Conservation (phyloP, 2,113 vertebrate genomes). For the Odobenus rosmarus region DNA sequence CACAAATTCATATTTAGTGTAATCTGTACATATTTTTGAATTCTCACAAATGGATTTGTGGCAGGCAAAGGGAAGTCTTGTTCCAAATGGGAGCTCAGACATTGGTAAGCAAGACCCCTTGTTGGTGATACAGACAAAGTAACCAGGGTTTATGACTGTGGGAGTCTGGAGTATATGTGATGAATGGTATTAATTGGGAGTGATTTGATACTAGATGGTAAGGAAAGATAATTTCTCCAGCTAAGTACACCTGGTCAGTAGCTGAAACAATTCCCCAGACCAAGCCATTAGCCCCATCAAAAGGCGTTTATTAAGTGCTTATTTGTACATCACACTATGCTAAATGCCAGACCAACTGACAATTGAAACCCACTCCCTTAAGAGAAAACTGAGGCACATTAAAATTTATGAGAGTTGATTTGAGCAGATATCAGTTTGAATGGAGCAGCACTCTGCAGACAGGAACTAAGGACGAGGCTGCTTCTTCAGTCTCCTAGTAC, state of each 20-base stretch:
- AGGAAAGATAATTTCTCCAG: conserved; percentile 45
- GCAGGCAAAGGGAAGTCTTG: neutral
- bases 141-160: conserved; percentile 77
- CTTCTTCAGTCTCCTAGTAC: neutral
- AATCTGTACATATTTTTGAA: conserved; percentile 29
- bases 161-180: conserved; percentile 61
- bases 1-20: neutral
- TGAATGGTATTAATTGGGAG: conserved; percentile 70
- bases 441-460: rapidly evolving
- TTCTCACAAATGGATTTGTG: conserved; percentile 45
- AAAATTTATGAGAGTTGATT: neutral
- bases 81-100: conserved; percentile 41
- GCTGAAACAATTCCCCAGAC: conserved; percentile 63
- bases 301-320: conserved; percentile 54
- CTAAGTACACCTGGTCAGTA: conserved; percentile 49
- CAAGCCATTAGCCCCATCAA: conserved; percentile 45
- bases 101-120: conserved; percentile 65
- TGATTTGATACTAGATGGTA: conserved; percentile 63
- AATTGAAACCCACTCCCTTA: neutral
- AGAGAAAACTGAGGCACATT: neutral
- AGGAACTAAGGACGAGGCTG: neutral
- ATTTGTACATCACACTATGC: neutral
- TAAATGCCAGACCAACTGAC: neutral
- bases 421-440: neutral
- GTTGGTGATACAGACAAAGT: conserved; percentile 71